Base-by-base conservation (phyloP, 64 coral and sea anemone genomes). In the Dendrophyllia cribrosa region DNA sequence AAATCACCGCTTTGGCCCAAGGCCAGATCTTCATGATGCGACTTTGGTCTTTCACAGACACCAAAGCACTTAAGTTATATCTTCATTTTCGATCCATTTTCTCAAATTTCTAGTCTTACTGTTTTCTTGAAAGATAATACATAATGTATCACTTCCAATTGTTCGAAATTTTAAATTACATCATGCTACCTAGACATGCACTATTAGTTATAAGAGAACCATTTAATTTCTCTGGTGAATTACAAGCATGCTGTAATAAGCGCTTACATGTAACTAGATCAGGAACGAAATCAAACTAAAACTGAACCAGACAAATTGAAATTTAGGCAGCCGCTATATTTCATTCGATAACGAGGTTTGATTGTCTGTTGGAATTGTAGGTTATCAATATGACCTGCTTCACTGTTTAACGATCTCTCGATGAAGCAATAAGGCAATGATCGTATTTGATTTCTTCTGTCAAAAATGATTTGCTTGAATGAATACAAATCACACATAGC, bases 141-240 rank as follows among this genome's bases (percentile, higher is more conserved):
- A 84, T 84, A 67, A 84, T 84, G 62, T 43, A 84, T 51, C 8
- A 67, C 58, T 16, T n/a, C 16, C 47, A 67, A 84, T 84, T 84
- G 80, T 84, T 84, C 17, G 13, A 51, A 49, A 23, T 19, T 52
- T 47, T 44, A 20, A 11, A 68, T 84, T 60, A 84, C 80, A 84
- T 84, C 80, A 84, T 84, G 46, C 44, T 67, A 67, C 3, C 26
- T 46, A 2, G 78, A 82, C 62, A 84, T 68, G 80, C 80, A 49
- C 62, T 68, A 68, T 67, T 68, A 51, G 44, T 3, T 20, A 47
- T 47, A 2, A 20, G 26, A 84, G 20, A 19, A 3, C 5, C 59
- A 3, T 47, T 20, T 46, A 63, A n/a, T 43, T 48, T 67, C 7
- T 56, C 7, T 56, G 53, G 7, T 4, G 3, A 56, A 5, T 12